Percentiles rank a stretch among this genome's conserved stretches.
phyloP scores from a whole-genome alignment of 2,113 vertebrate genomes.

The Cryptotis parvus region DNA sequence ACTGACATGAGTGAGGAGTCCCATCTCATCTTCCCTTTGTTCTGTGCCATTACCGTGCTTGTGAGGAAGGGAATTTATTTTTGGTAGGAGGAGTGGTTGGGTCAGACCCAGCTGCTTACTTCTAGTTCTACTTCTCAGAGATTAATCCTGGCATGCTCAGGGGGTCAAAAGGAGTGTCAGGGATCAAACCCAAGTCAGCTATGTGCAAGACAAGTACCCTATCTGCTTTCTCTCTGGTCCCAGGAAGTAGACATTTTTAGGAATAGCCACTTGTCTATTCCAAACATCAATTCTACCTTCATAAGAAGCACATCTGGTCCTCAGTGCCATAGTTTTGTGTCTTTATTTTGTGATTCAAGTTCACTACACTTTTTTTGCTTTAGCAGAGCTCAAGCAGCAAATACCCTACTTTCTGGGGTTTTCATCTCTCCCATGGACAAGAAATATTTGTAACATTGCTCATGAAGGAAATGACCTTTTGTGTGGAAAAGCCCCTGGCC shows the following conservation, averaged over 20 bases:
- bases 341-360: not conserved
- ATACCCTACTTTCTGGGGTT: not conserved
- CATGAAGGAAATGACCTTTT: not conserved
- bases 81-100: no score
- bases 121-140: no score
- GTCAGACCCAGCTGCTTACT: no score
- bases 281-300: not conserved
- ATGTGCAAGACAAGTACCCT: no score
- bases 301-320: fast-evolving
- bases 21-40: constrained; percentile 44
- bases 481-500: not conserved
- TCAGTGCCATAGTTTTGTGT: no score
- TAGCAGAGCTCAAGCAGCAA: not conserved
- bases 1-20: not conserved
- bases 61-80: not conserved
- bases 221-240: no score
- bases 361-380: not conserved
- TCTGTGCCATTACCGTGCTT: not conserved
- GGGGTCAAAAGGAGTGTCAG: no score
- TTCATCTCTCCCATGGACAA: not conserved
- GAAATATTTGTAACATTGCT: not conserved
- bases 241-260: not conserved
- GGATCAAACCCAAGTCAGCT: no score
- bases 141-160: no score
- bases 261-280: not conserved